phyloP scores from a whole-genome alignment of 1,140 invertebrate genomes.

The Bombus superbus region DNA sequence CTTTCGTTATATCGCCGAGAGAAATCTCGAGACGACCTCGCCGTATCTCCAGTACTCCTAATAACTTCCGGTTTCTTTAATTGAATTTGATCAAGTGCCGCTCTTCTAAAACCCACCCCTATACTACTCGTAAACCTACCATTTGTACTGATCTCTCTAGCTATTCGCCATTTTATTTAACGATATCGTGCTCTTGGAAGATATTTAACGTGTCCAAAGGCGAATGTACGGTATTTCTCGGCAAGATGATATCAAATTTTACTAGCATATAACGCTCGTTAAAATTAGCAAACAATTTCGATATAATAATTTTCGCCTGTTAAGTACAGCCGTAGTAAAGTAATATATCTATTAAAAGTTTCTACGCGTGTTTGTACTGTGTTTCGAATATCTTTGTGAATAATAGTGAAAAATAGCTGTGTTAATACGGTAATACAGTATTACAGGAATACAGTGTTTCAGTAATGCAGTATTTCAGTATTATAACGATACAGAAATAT shows the following conservation, averaged over 20 bases:
- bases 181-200: neutral
- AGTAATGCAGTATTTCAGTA: too few relatives aligned
- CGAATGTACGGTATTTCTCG: neutral
- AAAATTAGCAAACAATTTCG: too few relatives aligned
- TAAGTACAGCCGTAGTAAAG: too few relatives aligned
- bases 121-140: constrained; percentile 27
- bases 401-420: too few relatives aligned
- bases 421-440: too few relatives aligned
- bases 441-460: too few relatives aligned
- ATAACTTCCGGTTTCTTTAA: constrained; percentile 68
- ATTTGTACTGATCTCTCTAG: constrained; percentile 3
- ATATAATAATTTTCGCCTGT: too few relatives aligned
- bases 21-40: constrained; percentile 47
- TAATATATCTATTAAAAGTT: too few relatives aligned
- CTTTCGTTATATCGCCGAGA: constrained; percentile 48
- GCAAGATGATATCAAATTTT: neutral
- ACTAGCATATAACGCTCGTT: too few relatives aligned
- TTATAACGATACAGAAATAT: too few relatives aligned
- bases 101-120: neutral
- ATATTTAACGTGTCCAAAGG: neutral
- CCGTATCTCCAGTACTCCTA: constrained; percentile 57
- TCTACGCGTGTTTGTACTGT: too few relatives aligned
- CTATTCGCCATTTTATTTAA: neutral
- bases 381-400: too few relatives aligned
- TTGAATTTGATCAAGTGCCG: constrained; percentile 64